Conservation (phyloP, 1,140 invertebrate species). For the Drosophila punjabiensis region DNA sequence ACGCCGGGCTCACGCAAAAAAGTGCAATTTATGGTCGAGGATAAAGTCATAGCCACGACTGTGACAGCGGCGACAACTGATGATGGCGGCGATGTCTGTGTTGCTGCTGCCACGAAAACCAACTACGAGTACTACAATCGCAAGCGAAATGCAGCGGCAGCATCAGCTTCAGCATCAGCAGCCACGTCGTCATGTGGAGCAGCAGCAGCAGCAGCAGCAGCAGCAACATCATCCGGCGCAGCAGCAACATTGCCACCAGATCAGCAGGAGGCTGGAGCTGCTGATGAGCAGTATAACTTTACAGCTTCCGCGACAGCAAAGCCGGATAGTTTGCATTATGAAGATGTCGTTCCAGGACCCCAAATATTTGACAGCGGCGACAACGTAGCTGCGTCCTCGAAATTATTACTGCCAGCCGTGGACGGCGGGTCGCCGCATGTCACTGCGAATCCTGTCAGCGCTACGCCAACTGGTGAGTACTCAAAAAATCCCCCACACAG, state of each 20-base stretch:
- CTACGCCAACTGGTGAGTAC: conserved; percentile 72
- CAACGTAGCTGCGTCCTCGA: conserved; percentile 33
- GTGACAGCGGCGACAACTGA: conserved; percentile 69
- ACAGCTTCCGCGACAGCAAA: conserved; percentile 72
- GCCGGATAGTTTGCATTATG: conserved; percentile 79
- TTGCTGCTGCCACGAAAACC: conserved; percentile 48
- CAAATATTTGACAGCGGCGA: conserved; percentile 76
- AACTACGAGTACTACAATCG: conserved; percentile 84
- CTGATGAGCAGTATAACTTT: conserved; percentile 77
- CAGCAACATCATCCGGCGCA: conserved; percentile 23
- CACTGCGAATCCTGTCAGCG: conserved; percentile 66
- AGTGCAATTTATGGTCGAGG: conserved; percentile 88
- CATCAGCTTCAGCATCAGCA: conserved; percentile 39
- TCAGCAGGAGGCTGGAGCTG: conserved; percentile 61
- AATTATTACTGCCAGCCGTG: conserved; percentile 74
- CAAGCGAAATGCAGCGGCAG: conserved; percentile 64
- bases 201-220: conserved; percentile 25
- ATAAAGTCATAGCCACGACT: conserved; percentile 84
- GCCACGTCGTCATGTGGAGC: conserved; percentile 33
- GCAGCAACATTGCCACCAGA: conserved; percentile 31
- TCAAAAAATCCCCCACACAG: conserved; percentile 49
- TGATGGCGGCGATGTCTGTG: conserved; percentile 64
- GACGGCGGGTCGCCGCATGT: conserved; percentile 59
- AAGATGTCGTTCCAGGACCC: conserved; percentile 68
- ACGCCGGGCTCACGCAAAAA: conserved; percentile 85